These are phyloP conservation scores for Bettongia penicillata DNA, from an alignment of 2,113 vertebrate species.

Conservation along the genomic window DNA sequence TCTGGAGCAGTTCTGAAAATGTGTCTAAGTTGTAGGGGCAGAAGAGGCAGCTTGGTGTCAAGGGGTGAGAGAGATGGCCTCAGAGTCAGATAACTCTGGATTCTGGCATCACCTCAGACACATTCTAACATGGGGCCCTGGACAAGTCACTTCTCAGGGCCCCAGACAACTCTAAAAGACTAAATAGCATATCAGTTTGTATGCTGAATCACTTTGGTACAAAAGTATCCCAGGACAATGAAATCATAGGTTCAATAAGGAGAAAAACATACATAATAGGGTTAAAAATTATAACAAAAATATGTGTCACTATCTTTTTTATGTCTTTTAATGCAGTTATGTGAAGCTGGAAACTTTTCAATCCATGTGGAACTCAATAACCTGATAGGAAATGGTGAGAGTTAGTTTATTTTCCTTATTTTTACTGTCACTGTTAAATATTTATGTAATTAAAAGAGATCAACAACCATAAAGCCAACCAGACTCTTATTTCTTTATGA, in stretches of 20 bases:
- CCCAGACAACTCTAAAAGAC: background rate
- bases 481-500: background rate
- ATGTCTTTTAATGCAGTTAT: constrained; percentile 85
- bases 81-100: background rate
- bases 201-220: background rate
- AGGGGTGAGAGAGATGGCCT: background rate
- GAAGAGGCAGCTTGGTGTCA: background rate
- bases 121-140: background rate
- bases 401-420: constrained; percentile 59
- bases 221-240: background rate
- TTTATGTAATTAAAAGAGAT: background rate
- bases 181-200: background rate
- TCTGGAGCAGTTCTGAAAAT: background rate
- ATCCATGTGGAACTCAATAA: constrained; percentile 89
- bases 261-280: background rate
- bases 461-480: background rate
- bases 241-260: background rate
- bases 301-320: constrained; percentile 42
- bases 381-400: constrained; percentile 87
- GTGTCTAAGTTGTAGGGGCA: background rate
- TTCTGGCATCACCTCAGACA: background rate
- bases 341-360: constrained; percentile 93
- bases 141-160: background rate
- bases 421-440: background rate
- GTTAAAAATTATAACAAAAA: constrained; percentile 23